phyloP scores from a whole-genome alignment of 1,140 invertebrate genomes.

The Episyrphus balteatus region DNA sequence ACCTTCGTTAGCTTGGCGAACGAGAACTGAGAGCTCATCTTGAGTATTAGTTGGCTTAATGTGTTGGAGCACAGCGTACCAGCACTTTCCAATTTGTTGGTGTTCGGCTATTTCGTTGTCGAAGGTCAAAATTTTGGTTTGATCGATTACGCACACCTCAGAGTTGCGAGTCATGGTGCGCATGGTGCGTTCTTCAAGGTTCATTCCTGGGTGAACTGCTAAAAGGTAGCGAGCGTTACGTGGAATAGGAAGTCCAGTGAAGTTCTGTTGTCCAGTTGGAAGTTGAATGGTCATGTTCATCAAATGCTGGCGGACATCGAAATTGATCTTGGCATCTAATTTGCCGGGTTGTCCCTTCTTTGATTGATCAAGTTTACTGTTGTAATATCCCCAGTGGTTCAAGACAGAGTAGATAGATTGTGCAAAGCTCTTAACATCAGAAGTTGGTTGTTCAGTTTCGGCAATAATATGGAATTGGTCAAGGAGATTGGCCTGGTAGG shows the following conservation, averaged over 20 bases:
- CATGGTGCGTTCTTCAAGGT: constrained; percentile 26
- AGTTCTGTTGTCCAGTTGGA: constrained; percentile 27
- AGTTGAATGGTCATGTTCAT: constrained; percentile 38
- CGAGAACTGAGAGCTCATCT: constrained; percentile 30
- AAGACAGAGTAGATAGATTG: constrained; percentile 29
- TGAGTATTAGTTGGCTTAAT: constrained; percentile 24
- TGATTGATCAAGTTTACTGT: constrained; percentile 31
- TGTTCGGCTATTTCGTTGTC: constrained; percentile 47
- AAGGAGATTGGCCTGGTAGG: constrained; percentile 37
- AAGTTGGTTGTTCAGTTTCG: constrained; percentile 38
- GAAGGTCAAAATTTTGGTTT: constrained; percentile 45
- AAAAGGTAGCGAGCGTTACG: constrained; percentile 21
- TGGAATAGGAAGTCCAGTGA: constrained; percentile 35
- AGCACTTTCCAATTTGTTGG: constrained; percentile 40
- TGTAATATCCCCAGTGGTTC: constrained; percentile 23
- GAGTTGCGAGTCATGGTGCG: constrained; percentile 35
- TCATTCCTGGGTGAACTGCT: constrained; percentile 38
- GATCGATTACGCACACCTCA: constrained; percentile 45
- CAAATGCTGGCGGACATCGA: constrained; percentile 32
- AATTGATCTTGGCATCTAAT: constrained; percentile 38
- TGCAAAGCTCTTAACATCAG: constrained; percentile 21
- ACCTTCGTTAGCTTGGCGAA: constrained; percentile 19
- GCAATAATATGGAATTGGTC: constrained; percentile 39
- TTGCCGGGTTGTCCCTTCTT: constrained; percentile 35
- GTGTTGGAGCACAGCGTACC: constrained; percentile 49